These are phyloP conservation scores for Nephila pilipes DNA, from an alignment of 1,140 invertebrate species.

Conservation along the genomic window DNA sequence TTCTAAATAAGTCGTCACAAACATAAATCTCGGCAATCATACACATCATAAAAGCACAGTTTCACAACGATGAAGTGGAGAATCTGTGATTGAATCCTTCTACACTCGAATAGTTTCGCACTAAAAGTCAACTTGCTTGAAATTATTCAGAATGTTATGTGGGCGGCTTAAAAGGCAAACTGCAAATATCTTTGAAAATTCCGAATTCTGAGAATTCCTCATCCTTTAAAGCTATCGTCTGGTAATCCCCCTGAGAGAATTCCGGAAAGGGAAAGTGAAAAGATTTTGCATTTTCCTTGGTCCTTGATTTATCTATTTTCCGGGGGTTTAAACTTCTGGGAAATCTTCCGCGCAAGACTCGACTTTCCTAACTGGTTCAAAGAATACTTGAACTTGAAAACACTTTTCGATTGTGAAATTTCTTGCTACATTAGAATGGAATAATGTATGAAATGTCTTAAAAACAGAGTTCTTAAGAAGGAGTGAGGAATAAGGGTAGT, in stretches of 20 bases:
- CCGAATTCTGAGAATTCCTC: background rate
- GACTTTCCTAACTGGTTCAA: background rate
- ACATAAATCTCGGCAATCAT: no score
- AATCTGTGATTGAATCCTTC: no score
- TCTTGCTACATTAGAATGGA: background rate
- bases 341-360: background rate
- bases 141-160: background rate
- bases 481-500: no score
- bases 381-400: background rate
- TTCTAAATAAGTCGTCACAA: no score
- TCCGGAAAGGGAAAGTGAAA: background rate
- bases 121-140: background rate
- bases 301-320: conserved; percentile 18
- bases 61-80: no score
- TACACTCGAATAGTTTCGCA: no score
- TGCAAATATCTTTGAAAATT: background rate
- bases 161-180: background rate
- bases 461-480: no score
- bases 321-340: background rate
- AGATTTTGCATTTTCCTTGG: conserved; percentile 3
- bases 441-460: background rate
- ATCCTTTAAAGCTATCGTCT: background rate
- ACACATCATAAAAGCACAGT: no score
- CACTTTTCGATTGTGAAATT: background rate
- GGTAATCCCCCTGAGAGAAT: background rate